Evolutionary conservation across 2,888 invertebrate species (phyloP), one percentile per base, ranked within the genome.

Genomic region (Meandrusa payeni): DNA sequence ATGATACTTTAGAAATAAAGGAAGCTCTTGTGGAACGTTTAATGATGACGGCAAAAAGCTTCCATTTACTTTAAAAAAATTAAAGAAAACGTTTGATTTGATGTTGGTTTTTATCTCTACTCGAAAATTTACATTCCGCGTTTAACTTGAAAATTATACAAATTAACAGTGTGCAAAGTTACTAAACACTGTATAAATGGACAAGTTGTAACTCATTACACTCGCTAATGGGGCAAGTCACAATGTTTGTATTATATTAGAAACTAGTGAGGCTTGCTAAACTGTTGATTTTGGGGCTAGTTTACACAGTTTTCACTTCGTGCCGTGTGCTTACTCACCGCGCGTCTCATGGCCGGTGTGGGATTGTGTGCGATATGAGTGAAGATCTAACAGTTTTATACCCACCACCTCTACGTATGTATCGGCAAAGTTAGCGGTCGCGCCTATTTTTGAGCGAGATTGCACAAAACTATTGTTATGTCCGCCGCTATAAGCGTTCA

Each of bases 341-440:
- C 77, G 65, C 68, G 73, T 65, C 70, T 78, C 86, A 85, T 85
- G 71, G 57, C 64, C 67, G 61, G 55, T 55, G 63, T 65, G 64
- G 69, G 61, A 59, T 61, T 65, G 68, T 79, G 75, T 81, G 73
- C 69, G 64, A 54, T 51, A 52, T 50, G 50, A 43, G 57, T 48
- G 36, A 50, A 52, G 53, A 53, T 52, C 57, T 61, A 57, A 51
- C 60, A 54, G 67, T 68, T 83, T 76, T 86, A 85, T 83, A 83
- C 59, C 50, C 59, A 48, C 76, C 79, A 74, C 85, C 81, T 68
- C 85, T 76, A 55, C 68, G 58, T 52, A 60, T 47, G 28, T 34
- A n/a, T n/a, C n/a, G n/a, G n/a, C 13, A 24, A 23, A 31, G 32
- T 19, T 33, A 27, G 36, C 28, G 27, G 42, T 28, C 37, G 43